These are phyloP conservation scores for Crypturellus undulatus DNA, from an alignment of 2,113 vertebrate species.

Conservation along the genomic window DNA sequence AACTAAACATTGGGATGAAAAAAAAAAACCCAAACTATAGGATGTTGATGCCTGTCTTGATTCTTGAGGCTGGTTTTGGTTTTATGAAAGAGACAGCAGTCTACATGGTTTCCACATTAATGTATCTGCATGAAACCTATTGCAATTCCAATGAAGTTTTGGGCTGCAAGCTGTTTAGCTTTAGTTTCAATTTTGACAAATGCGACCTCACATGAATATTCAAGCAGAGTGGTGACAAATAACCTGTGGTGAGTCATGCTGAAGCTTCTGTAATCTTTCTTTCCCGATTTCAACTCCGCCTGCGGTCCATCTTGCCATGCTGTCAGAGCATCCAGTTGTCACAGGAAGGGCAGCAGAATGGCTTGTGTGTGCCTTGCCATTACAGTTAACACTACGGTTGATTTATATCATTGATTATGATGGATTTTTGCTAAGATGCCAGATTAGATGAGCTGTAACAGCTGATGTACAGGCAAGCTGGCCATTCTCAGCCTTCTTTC, in stretches of 20 bases:
- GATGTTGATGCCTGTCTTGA: not conserved
- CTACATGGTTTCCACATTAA: not conserved
- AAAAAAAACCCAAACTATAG: not conserved
- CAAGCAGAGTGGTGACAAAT: not conserved
- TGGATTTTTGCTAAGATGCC: constrained; percentile 7
- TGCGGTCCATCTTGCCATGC: not conserved
- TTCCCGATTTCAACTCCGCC: not conserved
- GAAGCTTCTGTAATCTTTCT: constrained; percentile 1
- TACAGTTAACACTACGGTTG: not conserved
- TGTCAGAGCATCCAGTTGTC: not conserved
- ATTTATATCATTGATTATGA: not conserved
- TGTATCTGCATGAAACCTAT: not conserved
- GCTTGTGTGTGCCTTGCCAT: not conserved
- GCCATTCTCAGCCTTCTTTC: not conserved
- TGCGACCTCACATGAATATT: constrained; percentile 34
- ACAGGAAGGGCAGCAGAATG: not conserved
- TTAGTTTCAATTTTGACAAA: constrained; percentile 18
- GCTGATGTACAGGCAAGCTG: constrained; percentile 38
- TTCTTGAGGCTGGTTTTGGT: not conserved
- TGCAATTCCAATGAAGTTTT: not conserved
- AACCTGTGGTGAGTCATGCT: not conserved
- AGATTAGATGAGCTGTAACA: constrained; percentile 39
- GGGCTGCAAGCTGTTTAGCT: not conserved
- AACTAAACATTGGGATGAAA: not conserved
- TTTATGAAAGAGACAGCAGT: not conserved